Evolutionary conservation across 2,113 vertebrate genomes (phyloP).

Genomic region (Otolemur garnettii): DNA sequence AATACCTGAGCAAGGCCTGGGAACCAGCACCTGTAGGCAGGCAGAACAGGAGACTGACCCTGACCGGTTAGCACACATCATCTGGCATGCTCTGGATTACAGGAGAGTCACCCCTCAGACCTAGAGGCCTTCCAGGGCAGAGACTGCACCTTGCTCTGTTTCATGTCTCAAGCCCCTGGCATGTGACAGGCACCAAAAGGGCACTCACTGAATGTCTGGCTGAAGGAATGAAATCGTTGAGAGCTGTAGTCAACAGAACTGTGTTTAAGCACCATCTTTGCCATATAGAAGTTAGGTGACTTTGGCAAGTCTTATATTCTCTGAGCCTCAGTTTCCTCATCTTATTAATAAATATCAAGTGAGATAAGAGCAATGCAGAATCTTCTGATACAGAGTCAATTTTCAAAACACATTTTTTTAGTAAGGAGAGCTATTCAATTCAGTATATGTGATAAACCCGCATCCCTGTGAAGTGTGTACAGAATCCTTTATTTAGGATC

Average conservation of each 20-base stretch:
- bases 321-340: constrained; percentile 7
- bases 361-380: background rate
- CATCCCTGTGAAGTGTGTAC: background rate
- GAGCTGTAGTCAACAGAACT: background rate
- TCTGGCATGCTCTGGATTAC: background rate
- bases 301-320: background rate
- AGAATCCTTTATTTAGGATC: constrained; percentile 46
- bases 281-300: background rate
- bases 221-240: background rate
- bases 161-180: background rate
- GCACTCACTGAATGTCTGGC: background rate
- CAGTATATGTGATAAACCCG: background rate
- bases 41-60: background rate
- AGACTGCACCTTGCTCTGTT: background rate
- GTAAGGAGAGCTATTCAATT: no score
- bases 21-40: background rate
- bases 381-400: background rate
- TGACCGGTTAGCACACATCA: background rate
- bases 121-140: background rate
- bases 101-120: background rate
- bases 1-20: background rate
- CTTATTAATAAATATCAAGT: constrained; percentile 26
- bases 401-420: constrained; percentile 48
- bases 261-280: background rate
- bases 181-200: background rate